Evolutionary conservation across 2,113 vertebrate genomes (phyloP).

Genomic region (Muntiacus reevesi): DNA sequence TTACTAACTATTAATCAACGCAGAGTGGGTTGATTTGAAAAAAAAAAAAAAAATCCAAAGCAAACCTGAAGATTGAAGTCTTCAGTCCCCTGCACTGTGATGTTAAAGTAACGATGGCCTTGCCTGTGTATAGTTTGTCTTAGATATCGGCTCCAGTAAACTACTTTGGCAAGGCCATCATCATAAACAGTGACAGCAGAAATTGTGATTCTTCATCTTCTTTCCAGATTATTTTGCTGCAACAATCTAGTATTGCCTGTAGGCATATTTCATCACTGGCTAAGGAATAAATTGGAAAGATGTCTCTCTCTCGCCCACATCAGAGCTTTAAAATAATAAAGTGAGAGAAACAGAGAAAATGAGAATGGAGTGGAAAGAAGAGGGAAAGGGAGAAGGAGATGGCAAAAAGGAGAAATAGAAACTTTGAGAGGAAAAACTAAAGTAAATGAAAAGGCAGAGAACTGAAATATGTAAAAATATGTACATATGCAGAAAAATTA

Average conservation of each 20-base stretch:
- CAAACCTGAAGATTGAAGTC: slow-evolving; percentile 18
- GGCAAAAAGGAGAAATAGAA: not conserved
- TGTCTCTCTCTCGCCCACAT: not conserved
- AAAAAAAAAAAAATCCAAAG: slow-evolving; percentile 1
- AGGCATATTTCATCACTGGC: slow-evolving; percentile 1
- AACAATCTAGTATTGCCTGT: not conserved
- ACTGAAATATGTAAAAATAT: not conserved
- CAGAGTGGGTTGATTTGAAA: not conserved
- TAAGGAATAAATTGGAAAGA: not conserved
- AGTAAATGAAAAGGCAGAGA: not conserved
- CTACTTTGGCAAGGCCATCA: slow-evolving; percentile 12
- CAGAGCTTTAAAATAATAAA: not conserved
- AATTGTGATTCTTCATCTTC: slow-evolving; percentile 3
- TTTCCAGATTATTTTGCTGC: slow-evolving; percentile 12
- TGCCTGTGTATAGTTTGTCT: not conserved
- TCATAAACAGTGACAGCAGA: slow-evolving; percentile 34
- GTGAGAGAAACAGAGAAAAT: not conserved
- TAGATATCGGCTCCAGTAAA: not conserved
- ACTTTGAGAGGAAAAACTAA: not conserved
- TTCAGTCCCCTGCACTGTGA: not conserved
- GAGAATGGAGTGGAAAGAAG: not conserved
- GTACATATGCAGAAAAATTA: not conserved
- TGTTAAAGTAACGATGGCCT: slow-evolving; percentile 27
- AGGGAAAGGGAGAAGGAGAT: not conserved
- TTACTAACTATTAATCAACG: slow-evolving; percentile 46